Evolutionary conservation across 1,140 invertebrate genomes (phyloP).

Genomic region (Oreohelix idahoensis): DNA sequence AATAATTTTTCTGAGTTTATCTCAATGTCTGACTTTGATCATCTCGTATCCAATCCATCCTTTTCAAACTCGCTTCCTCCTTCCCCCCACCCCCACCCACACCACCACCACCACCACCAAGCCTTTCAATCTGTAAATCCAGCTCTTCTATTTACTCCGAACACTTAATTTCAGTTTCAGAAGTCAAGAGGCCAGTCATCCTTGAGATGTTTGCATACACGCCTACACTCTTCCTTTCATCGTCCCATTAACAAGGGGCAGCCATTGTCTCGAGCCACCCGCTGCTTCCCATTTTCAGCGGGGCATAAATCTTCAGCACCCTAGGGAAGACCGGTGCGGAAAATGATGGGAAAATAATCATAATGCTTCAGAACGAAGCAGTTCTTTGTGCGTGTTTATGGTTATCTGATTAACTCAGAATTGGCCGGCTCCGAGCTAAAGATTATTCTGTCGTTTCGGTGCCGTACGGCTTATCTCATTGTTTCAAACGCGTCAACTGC

Average conservation of each 20-base stretch:
- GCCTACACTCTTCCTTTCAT: neutral
- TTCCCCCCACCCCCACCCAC: no score
- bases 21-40: no score
- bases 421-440: neutral
- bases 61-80: no score
- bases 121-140: no score
- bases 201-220: neutral
- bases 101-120: no score
- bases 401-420: neutral
- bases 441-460: neutral
- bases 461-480: neutral
- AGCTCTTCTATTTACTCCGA: no score
- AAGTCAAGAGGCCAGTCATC: no score
- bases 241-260: neutral
- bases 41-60: no score
- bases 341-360: constrained; percentile 6
- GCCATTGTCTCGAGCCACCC: neutral
- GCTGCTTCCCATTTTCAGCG: neutral
- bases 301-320: neutral
- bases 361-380: neutral
- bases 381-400: neutral
- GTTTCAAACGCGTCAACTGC: neutral
- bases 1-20: no score
- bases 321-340: neutral
- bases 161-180: no score